These are phyloP conservation scores for Empis stercorea DNA, from an alignment of 2,888 invertebrate genomes.

Conservation along the genomic window DNA sequence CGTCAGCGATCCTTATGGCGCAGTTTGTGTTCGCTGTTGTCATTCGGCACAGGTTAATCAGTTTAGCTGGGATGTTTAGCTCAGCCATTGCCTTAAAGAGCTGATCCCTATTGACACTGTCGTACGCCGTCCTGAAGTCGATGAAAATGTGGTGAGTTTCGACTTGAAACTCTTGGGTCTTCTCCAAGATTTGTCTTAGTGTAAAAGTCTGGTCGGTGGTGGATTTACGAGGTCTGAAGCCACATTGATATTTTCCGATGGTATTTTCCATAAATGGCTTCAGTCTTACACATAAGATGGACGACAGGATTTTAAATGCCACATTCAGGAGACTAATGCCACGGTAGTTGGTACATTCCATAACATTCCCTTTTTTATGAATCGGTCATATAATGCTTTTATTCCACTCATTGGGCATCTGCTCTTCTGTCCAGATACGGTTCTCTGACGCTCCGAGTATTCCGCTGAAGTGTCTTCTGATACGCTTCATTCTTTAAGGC, in stretches of 20 bases:
- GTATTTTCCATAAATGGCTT: conserved; percentile 3
- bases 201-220: conserved; percentile 7
- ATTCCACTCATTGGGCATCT: neutral
- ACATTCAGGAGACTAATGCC: conserved; percentile 6
- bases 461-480: too few species aligned
- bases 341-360: conserved; percentile 4
- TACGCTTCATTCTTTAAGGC: too few species aligned
- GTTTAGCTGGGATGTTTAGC: conserved; percentile 1
- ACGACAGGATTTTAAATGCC: conserved; percentile 4
- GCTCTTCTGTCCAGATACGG: too few species aligned
- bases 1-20: neutral
- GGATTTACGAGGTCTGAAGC: conserved; percentile 7
- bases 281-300: conserved; percentile 5
- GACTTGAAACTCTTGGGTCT: neutral
- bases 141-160: conserved; percentile 3
- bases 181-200: conserved; percentile 5
- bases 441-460: too few species aligned
- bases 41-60: neutral
- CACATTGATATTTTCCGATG: conserved; percentile 7
- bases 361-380: conserved; percentile 7
- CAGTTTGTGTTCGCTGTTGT: conserved; percentile 1
- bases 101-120: conserved; percentile 1
- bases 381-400: conserved; percentile 6
- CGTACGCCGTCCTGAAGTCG: conserved; percentile 5
- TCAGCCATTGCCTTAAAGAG: conserved; percentile 1